phyloP scores from a whole-genome alignment of 53 echinoderm and acorn worm genomes.

The Temnopleurus reevesii region DNA sequence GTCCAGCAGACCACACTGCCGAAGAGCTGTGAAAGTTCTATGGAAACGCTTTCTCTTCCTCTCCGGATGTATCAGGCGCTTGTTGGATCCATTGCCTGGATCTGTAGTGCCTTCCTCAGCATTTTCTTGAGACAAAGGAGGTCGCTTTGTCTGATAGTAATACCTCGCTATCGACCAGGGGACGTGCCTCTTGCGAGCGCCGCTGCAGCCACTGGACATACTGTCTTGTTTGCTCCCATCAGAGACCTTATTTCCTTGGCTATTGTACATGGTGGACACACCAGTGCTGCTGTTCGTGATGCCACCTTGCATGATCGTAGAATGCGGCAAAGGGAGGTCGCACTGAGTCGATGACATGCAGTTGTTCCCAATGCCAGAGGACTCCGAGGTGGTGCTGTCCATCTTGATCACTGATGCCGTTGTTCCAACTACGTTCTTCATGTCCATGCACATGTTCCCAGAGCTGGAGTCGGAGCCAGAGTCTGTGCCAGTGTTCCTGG shows the following conservation, averaged over 20 bases:
- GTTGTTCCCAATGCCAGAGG: constrained; percentile 42
- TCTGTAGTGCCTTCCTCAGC: not conserved
- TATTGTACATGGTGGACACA: constrained; percentile 55
- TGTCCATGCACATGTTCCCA: constrained; percentile 39
- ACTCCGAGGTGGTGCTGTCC: constrained; percentile 36
- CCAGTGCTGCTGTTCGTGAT: constrained; percentile 53
- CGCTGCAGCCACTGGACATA: constrained; percentile 24
- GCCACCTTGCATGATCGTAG: not conserved
- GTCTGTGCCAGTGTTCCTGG: constrained; percentile 38
- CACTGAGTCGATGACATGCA: constrained; percentile 57
- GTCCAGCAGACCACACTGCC: constrained; percentile 85
- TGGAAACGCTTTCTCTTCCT: constrained; percentile 80
- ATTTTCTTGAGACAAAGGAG: not conserved
- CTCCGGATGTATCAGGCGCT: constrained; percentile 15
- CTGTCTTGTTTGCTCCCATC: constrained; percentile 46
- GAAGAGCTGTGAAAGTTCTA: constrained; percentile 76
- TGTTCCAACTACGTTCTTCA: not conserved
- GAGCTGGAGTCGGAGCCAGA: constrained; percentile 66
- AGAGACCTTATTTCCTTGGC: constrained; percentile 52
- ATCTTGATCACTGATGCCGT: not conserved
- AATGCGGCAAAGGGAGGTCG: not conserved
- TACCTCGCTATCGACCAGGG: constrained; percentile 49
- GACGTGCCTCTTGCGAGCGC: constrained; percentile 28
- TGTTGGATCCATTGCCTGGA: not conserved
- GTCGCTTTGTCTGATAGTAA: constrained; percentile 44